These are phyloP conservation scores for Chloroceryle aenea DNA, from an alignment of 2,113 vertebrate species.

Conservation along the genomic window DNA sequence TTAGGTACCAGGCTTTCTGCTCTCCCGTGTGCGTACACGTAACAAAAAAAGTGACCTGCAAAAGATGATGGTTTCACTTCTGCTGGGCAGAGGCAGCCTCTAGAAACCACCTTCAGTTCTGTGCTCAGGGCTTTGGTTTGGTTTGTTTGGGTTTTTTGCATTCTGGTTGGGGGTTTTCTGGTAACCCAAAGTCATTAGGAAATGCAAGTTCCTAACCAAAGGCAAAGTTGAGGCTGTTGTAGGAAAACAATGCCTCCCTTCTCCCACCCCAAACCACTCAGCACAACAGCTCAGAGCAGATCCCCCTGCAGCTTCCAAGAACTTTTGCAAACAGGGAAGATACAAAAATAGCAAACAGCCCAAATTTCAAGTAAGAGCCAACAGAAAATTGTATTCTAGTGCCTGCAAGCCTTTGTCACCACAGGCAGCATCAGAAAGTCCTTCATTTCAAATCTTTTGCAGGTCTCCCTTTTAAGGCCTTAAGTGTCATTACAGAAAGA, in stretches of 20 bases:
- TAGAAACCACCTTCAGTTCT: not conserved
- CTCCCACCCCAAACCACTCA: not conserved
- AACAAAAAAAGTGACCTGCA: slow-evolving; percentile 47
- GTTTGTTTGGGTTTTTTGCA: too few relatives aligned
- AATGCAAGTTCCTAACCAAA: not conserved
- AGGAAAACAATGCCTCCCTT: not conserved
- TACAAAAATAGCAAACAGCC: not conserved
- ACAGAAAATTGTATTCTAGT: not conserved
- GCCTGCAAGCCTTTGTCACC: not conserved
- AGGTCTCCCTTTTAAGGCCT: slow-evolving; percentile 64
- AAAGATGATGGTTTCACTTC: not conserved
- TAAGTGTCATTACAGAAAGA: not conserved
- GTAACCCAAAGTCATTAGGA: not conserved
- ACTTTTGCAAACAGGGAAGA: not conserved
- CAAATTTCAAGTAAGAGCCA: not conserved
- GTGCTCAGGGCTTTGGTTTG: not conserved
- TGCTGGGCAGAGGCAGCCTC: not conserved
- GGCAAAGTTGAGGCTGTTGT: not conserved
- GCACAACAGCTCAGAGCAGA: rapidly evolving
- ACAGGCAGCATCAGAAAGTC: not conserved
- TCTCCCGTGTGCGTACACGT: rapidly evolving
- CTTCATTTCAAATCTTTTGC: slow-evolving; percentile 12
- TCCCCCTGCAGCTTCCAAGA: not conserved
- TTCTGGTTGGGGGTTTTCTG: not conserved
- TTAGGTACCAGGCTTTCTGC: not conserved